phyloP scores from a whole-genome alignment of 1,140 invertebrate species.

The Epicauta chinensis region DNA sequence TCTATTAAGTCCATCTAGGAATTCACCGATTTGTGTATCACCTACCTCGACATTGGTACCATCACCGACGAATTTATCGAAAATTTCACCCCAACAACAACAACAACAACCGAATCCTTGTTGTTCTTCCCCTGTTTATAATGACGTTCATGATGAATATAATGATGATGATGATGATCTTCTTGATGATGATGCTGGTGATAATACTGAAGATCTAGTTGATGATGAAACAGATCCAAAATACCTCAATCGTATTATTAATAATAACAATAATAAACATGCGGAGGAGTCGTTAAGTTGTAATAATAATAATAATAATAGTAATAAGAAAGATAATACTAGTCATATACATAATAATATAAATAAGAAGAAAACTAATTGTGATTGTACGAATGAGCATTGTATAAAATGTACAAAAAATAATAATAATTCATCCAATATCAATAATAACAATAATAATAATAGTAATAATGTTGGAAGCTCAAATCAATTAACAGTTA shows the following conservation, averaged over 20 bases:
- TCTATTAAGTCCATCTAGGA: slow-evolving; percentile 34
- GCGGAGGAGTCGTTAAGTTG: slow-evolving; percentile 1
- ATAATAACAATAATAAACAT: not conserved
- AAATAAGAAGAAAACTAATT: slow-evolving; percentile 14
- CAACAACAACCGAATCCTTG: not conserved
- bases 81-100: slow-evolving; percentile 20
- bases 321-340: slow-evolving; percentile 21
- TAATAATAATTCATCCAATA: slow-evolving; percentile 29
- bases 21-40: slow-evolving; percentile 21
- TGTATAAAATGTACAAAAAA: slow-evolving; percentile 32
- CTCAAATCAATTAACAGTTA: slow-evolving; percentile 44
- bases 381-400: slow-evolving; percentile 32
- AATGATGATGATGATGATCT: slow-evolving; percentile 8
- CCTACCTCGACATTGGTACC: slow-evolving; percentile 29
- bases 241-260: slow-evolving; percentile 21
- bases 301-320: no score
- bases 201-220: not conserved
- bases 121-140: not conserved
- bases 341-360: slow-evolving; percentile 25
- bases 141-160: slow-evolving; percentile 1
- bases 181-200: slow-evolving; percentile 3
- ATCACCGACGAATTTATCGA: slow-evolving; percentile 16
- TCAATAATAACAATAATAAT: slow-evolving; percentile 35
- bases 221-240: slow-evolving; percentile 19
- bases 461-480: slow-evolving; percentile 32